Evolutionary conservation across 2,113 vertebrate genomes (phyloP).

Genomic region (Heliornis fulica): DNA sequence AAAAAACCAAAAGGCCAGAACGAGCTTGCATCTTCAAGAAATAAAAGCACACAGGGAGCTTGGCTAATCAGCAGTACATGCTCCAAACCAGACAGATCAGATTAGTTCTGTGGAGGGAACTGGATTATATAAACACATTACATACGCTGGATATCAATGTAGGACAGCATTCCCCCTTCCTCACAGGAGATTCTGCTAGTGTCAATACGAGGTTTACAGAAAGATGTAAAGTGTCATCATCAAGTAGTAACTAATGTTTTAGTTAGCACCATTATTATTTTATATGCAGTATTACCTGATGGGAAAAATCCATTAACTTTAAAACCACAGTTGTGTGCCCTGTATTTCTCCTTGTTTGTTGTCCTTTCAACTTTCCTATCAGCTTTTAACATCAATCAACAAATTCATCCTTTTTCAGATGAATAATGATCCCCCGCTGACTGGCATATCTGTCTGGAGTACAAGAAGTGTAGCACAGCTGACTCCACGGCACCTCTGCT

Average conservation of each 20-base stretch:
- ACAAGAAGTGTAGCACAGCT: not conserved
- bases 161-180: not conserved
- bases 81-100: not conserved
- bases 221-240: not conserved
- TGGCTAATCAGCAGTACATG: not conserved
- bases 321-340: not conserved
- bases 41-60: not conserved
- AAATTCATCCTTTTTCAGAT: not conserved
- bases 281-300: slow-evolving; percentile 5
- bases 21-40: not conserved
- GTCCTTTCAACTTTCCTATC: slow-evolving; percentile 19
- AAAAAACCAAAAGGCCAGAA: not conserved
- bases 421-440: not conserved
- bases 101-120: not conserved
- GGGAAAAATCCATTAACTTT: slow-evolving; percentile 3
- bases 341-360: slow-evolving; percentile 30
- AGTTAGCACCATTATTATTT: slow-evolving; percentile 49
- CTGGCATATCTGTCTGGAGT: not conserved
- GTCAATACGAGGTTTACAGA: slow-evolving; percentile 27
- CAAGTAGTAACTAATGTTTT: slow-evolving; percentile 42
- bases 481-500: not conserved
- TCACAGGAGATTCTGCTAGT: slow-evolving; percentile 9
- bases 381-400: slow-evolving; percentile 38
- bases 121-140: slow-evolving; percentile 24
- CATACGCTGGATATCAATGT: not conserved